Conservation (phyloP, 37 sponge, comb jelly and placozoan genomes). For the Beroe ovata region DNA sequence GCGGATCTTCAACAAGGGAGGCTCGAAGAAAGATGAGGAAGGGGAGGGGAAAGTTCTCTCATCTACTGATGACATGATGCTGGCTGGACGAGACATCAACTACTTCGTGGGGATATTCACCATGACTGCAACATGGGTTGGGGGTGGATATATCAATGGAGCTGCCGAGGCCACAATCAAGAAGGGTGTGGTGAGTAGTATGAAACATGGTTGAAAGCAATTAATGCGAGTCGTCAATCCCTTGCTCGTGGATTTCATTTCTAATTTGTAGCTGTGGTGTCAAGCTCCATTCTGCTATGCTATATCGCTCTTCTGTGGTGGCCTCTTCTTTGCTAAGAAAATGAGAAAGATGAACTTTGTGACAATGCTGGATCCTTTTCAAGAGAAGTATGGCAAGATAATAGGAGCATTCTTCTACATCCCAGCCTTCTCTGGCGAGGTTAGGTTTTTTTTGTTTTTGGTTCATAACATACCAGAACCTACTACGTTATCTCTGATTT, state of each 20-base stretch:
- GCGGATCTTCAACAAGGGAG: slow-evolving; percentile 1
- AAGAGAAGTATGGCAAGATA: slow-evolving; percentile 29
- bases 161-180: slow-evolving; percentile 50
- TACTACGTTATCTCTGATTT: too few species aligned
- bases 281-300: slow-evolving; percentile 65
- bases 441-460: too few species aligned
- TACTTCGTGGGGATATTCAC: slow-evolving; percentile 60
- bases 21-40: background rate
- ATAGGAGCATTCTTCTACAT: slow-evolving; percentile 54
- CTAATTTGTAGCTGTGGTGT: slow-evolving; percentile 54
- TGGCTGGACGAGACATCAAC: slow-evolving; percentile 59
- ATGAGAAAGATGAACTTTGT: slow-evolving; percentile 53
- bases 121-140: slow-evolving; percentile 64
- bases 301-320: slow-evolving; percentile 4
- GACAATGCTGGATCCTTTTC: slow-evolving; percentile 56
- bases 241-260: too few species aligned
- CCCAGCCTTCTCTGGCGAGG: slow-evolving; percentile 58
- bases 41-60: background rate
- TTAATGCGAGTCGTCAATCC: background rate
- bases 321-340: slow-evolving; percentile 55
- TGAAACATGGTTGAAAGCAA: too few species aligned
- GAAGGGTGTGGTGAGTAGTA: slow-evolving; percentile 17
- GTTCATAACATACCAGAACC: too few species aligned
- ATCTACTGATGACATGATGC: slow-evolving; percentile 18
- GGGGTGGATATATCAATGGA: slow-evolving; percentile 60